Evolutionary conservation across 2,113 vertebrate genomes (phyloP).

Genomic region (Epinephelus moara): DNA sequence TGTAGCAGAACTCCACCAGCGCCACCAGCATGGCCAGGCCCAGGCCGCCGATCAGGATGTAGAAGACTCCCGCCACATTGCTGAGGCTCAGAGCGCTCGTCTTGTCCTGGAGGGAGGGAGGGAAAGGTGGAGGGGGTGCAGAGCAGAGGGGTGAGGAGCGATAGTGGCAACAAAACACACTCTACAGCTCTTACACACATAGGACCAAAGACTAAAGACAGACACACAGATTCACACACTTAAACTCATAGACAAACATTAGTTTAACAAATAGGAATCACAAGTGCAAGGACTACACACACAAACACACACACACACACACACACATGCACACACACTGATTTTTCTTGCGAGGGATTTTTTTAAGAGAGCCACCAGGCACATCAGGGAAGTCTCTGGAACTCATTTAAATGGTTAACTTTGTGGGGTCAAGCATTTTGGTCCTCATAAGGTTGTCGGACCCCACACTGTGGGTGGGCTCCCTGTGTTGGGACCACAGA

Average conservation of each 20-base stretch:
- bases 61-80: slow-evolving; percentile 99
- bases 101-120: slow-evolving; percentile 90
- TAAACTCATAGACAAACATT: not conserved
- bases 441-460: too few species aligned
- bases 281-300: not conserved
- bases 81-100: slow-evolving; percentile 98
- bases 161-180: slow-evolving; percentile 6
- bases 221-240: slow-evolving; percentile 20
- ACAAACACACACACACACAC: not conserved
- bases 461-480: too few species aligned
- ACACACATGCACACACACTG: not conserved
- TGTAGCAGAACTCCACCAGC: slow-evolving; percentile 99
- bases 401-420: too few species aligned
- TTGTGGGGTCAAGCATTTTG: too few species aligned
- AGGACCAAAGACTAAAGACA: not conserved
- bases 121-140: slow-evolving; percentile 55
- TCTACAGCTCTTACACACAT: not conserved
- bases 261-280: slow-evolving; percentile 19
- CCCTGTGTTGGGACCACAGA: too few species aligned
- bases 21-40: slow-evolving; percentile 99
- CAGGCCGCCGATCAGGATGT: slow-evolving; percentile 99
- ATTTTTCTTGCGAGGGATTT: too few species aligned
- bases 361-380: too few species aligned
- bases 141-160: slow-evolving; percentile 41
- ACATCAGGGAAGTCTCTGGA: too few species aligned